Evolutionary conservation across 2,113 vertebrate genomes (phyloP), one percentile per base, ranked within the genome.

Genomic region (Onychostoma macrolepis): DNA sequence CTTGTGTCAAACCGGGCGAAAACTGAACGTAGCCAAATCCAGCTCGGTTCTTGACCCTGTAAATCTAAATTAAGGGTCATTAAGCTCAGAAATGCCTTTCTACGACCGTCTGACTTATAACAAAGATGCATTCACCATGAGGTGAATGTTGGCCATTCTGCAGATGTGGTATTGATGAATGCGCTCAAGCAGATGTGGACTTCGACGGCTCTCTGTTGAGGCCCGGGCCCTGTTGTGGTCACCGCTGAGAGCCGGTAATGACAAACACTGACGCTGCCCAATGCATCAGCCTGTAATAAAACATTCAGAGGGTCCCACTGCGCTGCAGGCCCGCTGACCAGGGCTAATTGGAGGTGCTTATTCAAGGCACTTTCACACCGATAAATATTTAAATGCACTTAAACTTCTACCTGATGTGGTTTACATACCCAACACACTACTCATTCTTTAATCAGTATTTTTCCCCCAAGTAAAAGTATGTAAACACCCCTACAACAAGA

Each of bases 341-440:
- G 21, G 41, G 84, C 79, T 91, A 90, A 91, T 91, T 90, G 90
- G 85, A 88, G 36, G 80, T 82, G 82, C 85, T 90, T 90, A 88
- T 86, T 85, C 81, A 76, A 82, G 72, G 45, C 76, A 85, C 86
- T 80, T 77, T 38, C 65, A 43, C 33, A 65, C 13, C 12, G 3
- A 85, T 63, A 65, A 63, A 78, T 78, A 85, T 78, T 78, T 48
- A 78, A 63, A 67, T 78, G 30, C 58, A 61, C 58, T 43, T 65
- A 53, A 71, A 83, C 41, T 83, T 48, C 79, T 77, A 69, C 77
- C 85, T 89, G 77, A 85, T 65, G 65, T 80, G 77, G 80, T 80
- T 56, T 45, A 67, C 48, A 79, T 76, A 65, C n/a, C 58, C 19
- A 83, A 12, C 12, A 1, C 56, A 43, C n/a, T 17, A 4, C 41